Evolutionary conservation across 2,797 vertebrate genomes (phyloP).

Genomic region (Enteromius argenteus): DNA sequence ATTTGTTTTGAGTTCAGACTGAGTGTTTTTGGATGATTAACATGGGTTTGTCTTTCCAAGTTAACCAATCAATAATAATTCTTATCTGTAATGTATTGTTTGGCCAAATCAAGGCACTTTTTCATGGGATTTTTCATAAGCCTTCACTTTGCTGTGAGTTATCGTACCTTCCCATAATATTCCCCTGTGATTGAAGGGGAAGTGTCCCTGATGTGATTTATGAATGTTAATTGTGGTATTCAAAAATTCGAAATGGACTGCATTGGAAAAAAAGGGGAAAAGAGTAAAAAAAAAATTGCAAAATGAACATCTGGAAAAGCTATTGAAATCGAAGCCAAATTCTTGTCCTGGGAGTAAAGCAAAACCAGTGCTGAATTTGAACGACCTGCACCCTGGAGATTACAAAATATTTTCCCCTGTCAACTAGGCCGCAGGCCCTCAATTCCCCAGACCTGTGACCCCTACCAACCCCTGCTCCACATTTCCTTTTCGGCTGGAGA

Average conservation of each 20-base stretch:
- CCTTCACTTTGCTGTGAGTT: conserved; percentile 78
- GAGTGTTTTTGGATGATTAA: conserved; percentile 21
- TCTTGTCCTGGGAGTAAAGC: conserved; percentile 80
- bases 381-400: conserved; percentile 78
- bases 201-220: conserved; percentile 82
- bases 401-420: conserved; percentile 78
- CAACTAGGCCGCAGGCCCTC: conserved; percentile 69
- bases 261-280: conserved; percentile 63
- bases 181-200: conserved; percentile 78
- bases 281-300: conserved; percentile 67
- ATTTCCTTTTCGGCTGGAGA: conserved; percentile 66
- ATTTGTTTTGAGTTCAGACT: conserved; percentile 27
- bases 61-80: conserved; percentile 49
- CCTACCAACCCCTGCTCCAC: conserved; percentile 63
- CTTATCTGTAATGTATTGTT: conserved; percentile 66
- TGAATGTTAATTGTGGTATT: conserved; percentile 81
- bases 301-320: conserved; percentile 82
- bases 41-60: conserved; percentile 42
- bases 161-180: conserved; percentile 77
- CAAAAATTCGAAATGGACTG: conserved; percentile 78
- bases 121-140: conserved; percentile 65
- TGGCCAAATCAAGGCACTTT: conserved; percentile 68
- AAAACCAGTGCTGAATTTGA: conserved; percentile 77
- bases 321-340: conserved; percentile 76
- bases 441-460: conserved; percentile 67